Conservation (phyloP, 2,888 invertebrate species). For the Scaptomyza parva region DNA sequence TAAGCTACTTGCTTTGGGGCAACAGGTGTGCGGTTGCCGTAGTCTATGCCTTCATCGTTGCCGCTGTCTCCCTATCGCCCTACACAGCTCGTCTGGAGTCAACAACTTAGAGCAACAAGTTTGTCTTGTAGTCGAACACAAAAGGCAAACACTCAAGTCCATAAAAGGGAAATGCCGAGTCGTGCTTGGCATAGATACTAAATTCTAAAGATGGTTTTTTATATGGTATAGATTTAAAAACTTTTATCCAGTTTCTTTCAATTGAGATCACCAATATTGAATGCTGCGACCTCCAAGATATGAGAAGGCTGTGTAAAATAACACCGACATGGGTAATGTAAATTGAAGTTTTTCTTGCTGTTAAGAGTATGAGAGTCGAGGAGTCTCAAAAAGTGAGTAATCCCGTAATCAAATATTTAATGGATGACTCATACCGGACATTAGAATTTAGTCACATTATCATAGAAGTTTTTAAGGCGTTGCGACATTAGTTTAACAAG, state of each 20-base stretch:
- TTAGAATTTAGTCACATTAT: constrained; percentile 8
- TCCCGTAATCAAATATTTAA: constrained; percentile 5
- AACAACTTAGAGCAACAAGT: constrained; percentile 11
- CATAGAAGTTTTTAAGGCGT: constrained; percentile 20
- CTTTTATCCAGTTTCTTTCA: constrained; percentile 1
- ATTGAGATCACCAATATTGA: constrained; percentile 35
- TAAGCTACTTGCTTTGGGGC: constrained; percentile 59
- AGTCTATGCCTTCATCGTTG: constrained; percentile 5
- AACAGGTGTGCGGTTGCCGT: constrained; percentile 57
- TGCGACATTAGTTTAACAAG: constrained; percentile 69
- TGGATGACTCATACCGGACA: neutral
- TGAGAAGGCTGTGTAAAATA: no score
- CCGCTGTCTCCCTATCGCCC: constrained; percentile 10
- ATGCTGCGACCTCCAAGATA: constrained; percentile 8
- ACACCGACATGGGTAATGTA: neutral
- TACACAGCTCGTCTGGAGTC: constrained; percentile 11
- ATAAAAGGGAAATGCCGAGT: constrained; percentile 60
- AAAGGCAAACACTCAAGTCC: constrained; percentile 40
- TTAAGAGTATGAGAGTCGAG: neutral
- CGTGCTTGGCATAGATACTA: constrained; percentile 21
- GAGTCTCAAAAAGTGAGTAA: neutral
- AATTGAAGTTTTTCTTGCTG: neutral
- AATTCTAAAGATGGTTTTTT: constrained; percentile 24
- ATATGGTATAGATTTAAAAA: constrained; percentile 34
- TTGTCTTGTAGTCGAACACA: constrained; percentile 40